Conservation (phyloP, 2,888 invertebrate species). For the Harpagoxenus sublaevis region DNA sequence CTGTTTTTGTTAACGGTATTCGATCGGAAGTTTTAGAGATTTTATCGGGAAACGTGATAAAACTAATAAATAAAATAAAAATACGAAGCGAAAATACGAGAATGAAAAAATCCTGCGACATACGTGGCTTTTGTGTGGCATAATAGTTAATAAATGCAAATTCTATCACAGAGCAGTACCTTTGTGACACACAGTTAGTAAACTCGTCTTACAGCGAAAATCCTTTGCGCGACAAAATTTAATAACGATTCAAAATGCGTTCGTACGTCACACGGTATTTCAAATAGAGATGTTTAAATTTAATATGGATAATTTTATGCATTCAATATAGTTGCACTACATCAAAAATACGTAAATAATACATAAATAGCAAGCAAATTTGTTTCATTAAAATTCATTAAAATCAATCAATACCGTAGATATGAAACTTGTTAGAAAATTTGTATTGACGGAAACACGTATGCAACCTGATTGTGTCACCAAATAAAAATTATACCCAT, state of each 20-base stretch:
- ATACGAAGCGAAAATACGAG: neutral
- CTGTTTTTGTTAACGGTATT: neutral
- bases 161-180: neutral
- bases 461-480: neutral
- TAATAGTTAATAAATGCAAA: conserved; percentile 7
- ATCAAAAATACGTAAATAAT: neutral
- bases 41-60: neutral
- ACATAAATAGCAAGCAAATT: neutral
- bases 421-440: neutral
- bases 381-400: neutral
- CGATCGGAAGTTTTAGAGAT: neutral
- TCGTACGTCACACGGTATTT: neutral
- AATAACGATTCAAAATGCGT: neutral
- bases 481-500: neutral
- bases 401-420: neutral
- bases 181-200: neutral
- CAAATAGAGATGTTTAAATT: neutral
- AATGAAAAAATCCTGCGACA: neutral
- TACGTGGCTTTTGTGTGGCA: neutral
- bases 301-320: neutral
- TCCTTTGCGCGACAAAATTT: conserved; percentile 22
- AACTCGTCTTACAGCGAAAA: conserved; percentile 9
- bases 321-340: neutral
- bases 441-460: neutral
- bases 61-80: neutral